A percentile compares a stretch with the other conserved stretches of the same genome.
Conservation (phyloP, 1,140 invertebrate species). For the Tetramorium parvispinum region DNA sequence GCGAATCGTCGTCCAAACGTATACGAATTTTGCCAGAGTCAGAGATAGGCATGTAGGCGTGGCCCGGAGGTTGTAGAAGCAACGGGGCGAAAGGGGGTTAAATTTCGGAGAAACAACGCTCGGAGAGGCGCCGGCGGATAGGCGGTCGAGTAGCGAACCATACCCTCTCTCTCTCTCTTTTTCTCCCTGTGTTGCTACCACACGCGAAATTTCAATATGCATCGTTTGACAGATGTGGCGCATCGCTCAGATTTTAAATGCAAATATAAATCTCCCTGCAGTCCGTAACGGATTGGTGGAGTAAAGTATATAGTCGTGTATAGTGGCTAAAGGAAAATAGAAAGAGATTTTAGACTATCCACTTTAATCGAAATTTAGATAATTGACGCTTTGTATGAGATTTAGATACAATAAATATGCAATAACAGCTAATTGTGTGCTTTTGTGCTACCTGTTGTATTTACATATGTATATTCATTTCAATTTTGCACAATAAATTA, state of each 20-base stretch:
- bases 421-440: neutral
- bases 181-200: constrained; percentile 41
- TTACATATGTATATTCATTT: neutral
- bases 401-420: neutral
- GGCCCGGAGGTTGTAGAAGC: constrained; percentile 16
- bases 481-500: neutral
- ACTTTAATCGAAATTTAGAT: neutral
- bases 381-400: neutral
- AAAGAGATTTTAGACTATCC: neutral
- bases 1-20: constrained; percentile 31
- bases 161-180: neutral
- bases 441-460: neutral
- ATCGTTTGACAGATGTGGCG: constrained; percentile 75
- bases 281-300: constrained; percentile 44
- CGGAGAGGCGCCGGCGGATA: constrained; percentile 21
- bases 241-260: constrained; percentile 73
- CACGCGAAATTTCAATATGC: constrained; percentile 72
- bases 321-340: neutral
- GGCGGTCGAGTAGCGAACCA: neutral
- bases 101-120: constrained; percentile 66
- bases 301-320: neutral
- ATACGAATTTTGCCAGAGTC: constrained; percentile 36
- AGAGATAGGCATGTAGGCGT: constrained; percentile 38
- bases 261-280: constrained; percentile 74
- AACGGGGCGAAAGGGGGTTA: constrained; percentile 30